Evolutionary conservation across 2,888 invertebrate genomes (phyloP), one percentile per base, ranked within the genome.

Genomic region (Artemia sp.): DNA sequence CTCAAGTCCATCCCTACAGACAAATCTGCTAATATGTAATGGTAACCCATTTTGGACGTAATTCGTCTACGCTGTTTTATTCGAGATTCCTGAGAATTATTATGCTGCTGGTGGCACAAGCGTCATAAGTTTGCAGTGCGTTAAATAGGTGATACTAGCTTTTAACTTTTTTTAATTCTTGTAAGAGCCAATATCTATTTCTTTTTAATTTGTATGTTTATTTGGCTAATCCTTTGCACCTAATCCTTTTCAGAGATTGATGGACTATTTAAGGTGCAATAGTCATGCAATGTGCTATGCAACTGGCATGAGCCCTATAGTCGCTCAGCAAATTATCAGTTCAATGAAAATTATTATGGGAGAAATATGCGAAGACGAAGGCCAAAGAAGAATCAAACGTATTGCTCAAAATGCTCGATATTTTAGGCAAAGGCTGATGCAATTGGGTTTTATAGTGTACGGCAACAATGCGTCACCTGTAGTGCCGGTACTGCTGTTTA

Each of bases 391-490:
- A 75, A 85, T 90, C 66, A 81, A 81, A 68, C 84, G 85, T 75
- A 82, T 95, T 72, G 85, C 86, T 2, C 83, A 86, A 73, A 95
- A 95, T 80, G 88, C 92, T 0, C 81, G 83, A 69, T 92, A 92
- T 78, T 90, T 92, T 77, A 83, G 91, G 70, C 82, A 83, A 73
- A 83, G 86, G 73, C 80, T 97, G 73, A 86, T 87, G 72, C 88
- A 88, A 78, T 87, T 92, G 79, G 94, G 96, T 73, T 90, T 94
- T 74, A 90, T 96, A 74, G 86, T 88, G 73, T 90, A 90, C 78
- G 97, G 97, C 9, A 90, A 93, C 80, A 86, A 86, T 76, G 91
- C 93, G 79, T 95, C 95, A 67, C 97, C 97, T 0, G 95, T 98
- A 72, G 92, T 98, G 76, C 97, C 97, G 14, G 84, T 98, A 82